Percentiles rank a stretch among this genome's conserved stretches.
phyloP scores from a whole-genome alignment of 2,888 invertebrate genomes.

The Eupithecia pulchellata region DNA sequence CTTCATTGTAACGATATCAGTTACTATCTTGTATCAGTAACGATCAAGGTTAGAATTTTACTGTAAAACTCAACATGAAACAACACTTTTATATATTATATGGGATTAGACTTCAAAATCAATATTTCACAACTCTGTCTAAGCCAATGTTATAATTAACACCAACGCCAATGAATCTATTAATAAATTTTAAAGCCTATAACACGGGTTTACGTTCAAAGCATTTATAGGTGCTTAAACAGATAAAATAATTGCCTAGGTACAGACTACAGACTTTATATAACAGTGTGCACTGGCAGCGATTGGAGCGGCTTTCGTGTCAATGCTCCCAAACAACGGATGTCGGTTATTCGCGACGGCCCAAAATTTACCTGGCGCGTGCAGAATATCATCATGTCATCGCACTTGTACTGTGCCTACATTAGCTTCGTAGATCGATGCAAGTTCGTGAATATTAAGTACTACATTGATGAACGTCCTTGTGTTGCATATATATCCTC shows the following conservation, averaged over 20 bases:
- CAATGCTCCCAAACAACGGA: slow-evolving; percentile 58
- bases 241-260: slow-evolving; percentile 54
- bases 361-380: slow-evolving; percentile 47
- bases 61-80: background rate
- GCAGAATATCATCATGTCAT: slow-evolving; percentile 34
- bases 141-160: slow-evolving; percentile 16
- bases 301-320: slow-evolving; percentile 47
- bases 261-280: slow-evolving; percentile 40
- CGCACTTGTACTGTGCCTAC: slow-evolving; percentile 17
- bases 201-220: slow-evolving; percentile 41
- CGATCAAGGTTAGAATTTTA: slow-evolving; percentile 24
- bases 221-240: slow-evolving; percentile 56
- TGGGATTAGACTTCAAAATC: background rate
- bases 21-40: slow-evolving; percentile 36
- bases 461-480: background rate
- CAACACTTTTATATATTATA: background rate
- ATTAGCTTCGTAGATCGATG: background rate
- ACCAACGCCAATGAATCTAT: slow-evolving; percentile 20
- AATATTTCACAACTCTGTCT: slow-evolving; percentile 19
- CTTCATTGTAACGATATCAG: slow-evolving; percentile 42
- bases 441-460: background rate
- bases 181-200: slow-evolving; percentile 45
- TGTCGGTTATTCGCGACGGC: slow-evolving; percentile 50
- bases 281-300: slow-evolving; percentile 24
- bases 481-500: background rate